Conservation (phyloP, 2,888 invertebrate species). For the Artemia sinica region DNA sequence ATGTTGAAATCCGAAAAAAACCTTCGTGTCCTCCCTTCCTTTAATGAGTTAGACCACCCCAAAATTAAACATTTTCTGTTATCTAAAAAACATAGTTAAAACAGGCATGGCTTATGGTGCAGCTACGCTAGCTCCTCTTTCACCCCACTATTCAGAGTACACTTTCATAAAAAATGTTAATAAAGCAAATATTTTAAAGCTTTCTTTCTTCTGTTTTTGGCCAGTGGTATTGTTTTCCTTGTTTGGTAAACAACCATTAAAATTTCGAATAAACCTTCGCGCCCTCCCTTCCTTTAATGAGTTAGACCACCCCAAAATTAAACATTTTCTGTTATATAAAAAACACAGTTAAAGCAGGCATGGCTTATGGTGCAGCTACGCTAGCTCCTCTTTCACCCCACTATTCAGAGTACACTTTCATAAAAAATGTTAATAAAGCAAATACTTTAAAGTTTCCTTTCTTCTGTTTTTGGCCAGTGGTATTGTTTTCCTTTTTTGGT, state of each 20-base stretch:
- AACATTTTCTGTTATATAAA: no score
- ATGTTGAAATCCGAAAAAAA: conserved; percentile 29
- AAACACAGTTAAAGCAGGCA: no score
- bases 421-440: conserved; percentile 16
- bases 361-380: no score
- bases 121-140: no score
- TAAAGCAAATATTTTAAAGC: conserved; percentile 40
- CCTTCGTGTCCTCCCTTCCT: no score
- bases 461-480: conserved; percentile 68
- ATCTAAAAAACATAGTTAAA: no score
- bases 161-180: conserved; percentile 18
- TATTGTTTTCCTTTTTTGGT: conserved; percentile 76
- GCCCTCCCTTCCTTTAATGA: no score
- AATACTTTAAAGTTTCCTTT: conserved; percentile 48
- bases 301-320: no score
- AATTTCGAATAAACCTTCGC: conserved; percentile 34
- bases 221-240: conserved; percentile 65
- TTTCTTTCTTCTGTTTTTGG: conserved; percentile 58
- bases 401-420: conserved; percentile 4
- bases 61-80: no score
- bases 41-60: no score
- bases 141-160: background rate
- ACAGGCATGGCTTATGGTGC: no score
- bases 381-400: background rate
- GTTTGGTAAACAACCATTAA: conserved; percentile 79